phyloP scores from a whole-genome alignment of 2,113 vertebrate species.

The Anarrhichthys ocellatus region DNA sequence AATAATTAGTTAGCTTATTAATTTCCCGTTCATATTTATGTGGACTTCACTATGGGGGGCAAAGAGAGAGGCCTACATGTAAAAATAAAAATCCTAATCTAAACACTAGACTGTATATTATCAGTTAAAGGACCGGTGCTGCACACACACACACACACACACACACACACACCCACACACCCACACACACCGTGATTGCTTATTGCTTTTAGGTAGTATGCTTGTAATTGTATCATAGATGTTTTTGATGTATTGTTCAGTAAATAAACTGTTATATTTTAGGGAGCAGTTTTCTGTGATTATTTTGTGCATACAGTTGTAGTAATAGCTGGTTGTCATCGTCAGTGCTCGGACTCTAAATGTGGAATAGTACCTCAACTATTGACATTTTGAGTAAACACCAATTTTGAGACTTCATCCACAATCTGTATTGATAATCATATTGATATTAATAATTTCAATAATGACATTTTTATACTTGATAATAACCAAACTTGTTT shows the following conservation, averaged over 20 bases:
- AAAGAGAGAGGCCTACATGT: background rate
- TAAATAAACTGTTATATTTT: background rate
- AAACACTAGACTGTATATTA: no score
- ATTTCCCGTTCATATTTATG: constrained; percentile 23
- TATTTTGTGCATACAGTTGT: background rate
- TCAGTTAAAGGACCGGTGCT: no score
- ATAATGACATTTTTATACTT: background rate
- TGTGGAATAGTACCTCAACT: background rate
- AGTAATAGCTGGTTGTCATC: background rate
- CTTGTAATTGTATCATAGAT: no score
- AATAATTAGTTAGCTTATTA: constrained; percentile 14
- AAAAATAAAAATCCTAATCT: background rate
- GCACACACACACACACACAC: no score
- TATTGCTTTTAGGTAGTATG: no score
- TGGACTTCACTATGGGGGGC: background rate
- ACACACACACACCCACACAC: no score
- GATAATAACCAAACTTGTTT: background rate
- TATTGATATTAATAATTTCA: background rate
- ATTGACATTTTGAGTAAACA: background rate
- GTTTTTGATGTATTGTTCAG: no score
- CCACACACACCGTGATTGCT: no score
- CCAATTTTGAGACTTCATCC: background rate
- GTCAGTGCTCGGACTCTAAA: background rate
- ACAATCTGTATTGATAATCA: background rate
- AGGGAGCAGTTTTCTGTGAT: background rate